Percentiles rank a stretch among this genome's conserved stretches.
These are phyloP conservation scores for Mus spretus DNA, from an alignment of 2,797 vertebrate genomes.

Conservation along the genomic window DNA sequence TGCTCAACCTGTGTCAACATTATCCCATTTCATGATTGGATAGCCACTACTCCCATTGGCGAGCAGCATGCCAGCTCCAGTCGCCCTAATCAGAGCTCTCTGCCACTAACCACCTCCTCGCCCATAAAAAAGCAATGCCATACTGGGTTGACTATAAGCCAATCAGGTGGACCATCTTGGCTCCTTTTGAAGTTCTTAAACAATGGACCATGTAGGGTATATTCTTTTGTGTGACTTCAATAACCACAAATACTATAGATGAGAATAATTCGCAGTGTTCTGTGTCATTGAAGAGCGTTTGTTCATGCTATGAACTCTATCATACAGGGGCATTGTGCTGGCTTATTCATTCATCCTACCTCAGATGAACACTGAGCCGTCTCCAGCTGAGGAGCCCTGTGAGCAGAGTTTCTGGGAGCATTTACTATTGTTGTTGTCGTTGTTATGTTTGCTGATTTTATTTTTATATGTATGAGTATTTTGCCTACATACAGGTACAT, in stretches of 20 bases:
- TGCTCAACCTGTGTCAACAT: neutral
- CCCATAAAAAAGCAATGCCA: neutral
- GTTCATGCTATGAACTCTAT: too few relatives aligned
- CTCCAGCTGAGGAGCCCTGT: neutral
- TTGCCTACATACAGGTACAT: neutral
- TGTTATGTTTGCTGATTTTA: neutral
- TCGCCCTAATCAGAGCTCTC: neutral
- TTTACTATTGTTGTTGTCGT: neutral
- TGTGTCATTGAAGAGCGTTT: fast-evolving
- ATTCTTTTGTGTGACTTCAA: conserved; percentile 22
- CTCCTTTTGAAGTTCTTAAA: neutral
- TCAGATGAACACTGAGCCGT: neutral
- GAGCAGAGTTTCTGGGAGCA: neutral
- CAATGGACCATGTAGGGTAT: neutral
- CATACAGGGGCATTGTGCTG: neutral
- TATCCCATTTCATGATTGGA: neutral
- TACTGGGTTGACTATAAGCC: neutral
- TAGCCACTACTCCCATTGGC: neutral
- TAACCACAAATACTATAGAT: neutral
- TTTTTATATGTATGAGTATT: neutral
- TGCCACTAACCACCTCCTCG: neutral
- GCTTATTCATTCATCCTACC: neutral
- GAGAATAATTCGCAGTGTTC: neutral
- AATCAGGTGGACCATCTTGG: neutral
- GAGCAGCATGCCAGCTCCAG: neutral